Evolutionary conservation across 2,113 vertebrate species (phyloP), one percentile per base, ranked within the genome.

Genomic region (Orycteropus afer): DNA sequence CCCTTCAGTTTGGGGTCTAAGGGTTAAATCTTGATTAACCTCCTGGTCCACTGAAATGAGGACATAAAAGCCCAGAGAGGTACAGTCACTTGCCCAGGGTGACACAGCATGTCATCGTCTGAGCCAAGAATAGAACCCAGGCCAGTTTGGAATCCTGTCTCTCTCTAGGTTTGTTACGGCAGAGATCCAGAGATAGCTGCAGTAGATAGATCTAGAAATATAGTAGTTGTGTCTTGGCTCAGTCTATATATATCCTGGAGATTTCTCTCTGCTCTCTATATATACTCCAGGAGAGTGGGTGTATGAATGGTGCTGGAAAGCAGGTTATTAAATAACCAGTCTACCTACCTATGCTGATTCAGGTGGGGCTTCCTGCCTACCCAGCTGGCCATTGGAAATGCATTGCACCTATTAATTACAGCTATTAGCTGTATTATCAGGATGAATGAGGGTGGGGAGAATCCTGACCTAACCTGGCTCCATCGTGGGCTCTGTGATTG

Each of bases 401-500:
- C 97, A 96, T 96, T 96, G 97, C 97, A 97, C 97, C 98, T 98
- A 98, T 98, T 98, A 98, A 98, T 98, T 98, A 98, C 97, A 97
- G 96, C 95, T 95, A 98, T 97, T 98, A 97, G 96, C 97, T 77
- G 76, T 94, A 97, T 97, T 97, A 95, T 97, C 96, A 93, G 96
- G 97, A 96, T 59, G 89, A 40, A 61, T 40, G 74, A 57, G 37
- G 86, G 85, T 93, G 96, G 92, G 59, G 94, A 91, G 96, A 95
- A 95, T 96, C 96, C 79, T 91, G 49, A 96, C 84, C 59, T 95
- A 90, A 94, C 97, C 96, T 95, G 93, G 73, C 47, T 63, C 80
- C 42, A 5, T 13, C 1, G 20, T 12, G 18, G 86, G 40, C 65
- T 3, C n/a, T 18, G 14, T 2, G 27, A 80, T 53, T 51, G 78